Conservation (phyloP, 2,797 vertebrate species). For the Labroides dimidiatus region DNA sequence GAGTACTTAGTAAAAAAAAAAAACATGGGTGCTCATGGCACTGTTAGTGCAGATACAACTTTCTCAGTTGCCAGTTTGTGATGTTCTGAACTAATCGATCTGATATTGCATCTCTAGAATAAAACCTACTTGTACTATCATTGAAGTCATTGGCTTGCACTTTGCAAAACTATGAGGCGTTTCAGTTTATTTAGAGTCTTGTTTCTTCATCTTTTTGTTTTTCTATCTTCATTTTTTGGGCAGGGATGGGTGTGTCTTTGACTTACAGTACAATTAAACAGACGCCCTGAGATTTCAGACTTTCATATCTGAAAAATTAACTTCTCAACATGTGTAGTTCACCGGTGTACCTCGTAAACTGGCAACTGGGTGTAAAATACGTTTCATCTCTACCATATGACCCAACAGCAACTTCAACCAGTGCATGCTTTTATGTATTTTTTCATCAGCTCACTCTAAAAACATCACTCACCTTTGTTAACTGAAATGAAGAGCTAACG, state of each 20-base stretch:
- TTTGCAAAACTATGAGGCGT: too few species aligned
- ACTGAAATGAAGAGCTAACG: conserved; percentile 27
- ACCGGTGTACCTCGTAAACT: neutral
- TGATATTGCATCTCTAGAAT: neutral
- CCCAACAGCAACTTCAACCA: neutral
- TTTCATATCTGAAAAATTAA: neutral
- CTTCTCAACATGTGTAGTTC: too few species aligned
- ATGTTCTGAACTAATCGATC: too few species aligned
- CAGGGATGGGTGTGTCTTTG: too few species aligned
- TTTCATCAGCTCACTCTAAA: conserved; percentile 27
- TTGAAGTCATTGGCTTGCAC: neutral
- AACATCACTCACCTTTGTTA: conserved; percentile 50
- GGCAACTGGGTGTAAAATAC: neutral
- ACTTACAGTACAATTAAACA: too few species aligned
- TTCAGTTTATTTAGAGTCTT: too few species aligned
- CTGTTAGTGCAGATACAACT: neutral
- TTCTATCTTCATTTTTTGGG: too few species aligned
- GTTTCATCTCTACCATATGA: neutral
- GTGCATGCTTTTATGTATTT: conserved; percentile 21
- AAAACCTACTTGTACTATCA: neutral
- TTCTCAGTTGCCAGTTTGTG: conserved; percentile 15
- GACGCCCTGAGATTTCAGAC: too few species aligned
- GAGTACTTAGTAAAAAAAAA: neutral
- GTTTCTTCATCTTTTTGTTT: too few species aligned
- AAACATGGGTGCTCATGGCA: neutral